Conservation (phyloP, 2,797 vertebrate genomes). For the Cichlasoma orientale region DNA sequence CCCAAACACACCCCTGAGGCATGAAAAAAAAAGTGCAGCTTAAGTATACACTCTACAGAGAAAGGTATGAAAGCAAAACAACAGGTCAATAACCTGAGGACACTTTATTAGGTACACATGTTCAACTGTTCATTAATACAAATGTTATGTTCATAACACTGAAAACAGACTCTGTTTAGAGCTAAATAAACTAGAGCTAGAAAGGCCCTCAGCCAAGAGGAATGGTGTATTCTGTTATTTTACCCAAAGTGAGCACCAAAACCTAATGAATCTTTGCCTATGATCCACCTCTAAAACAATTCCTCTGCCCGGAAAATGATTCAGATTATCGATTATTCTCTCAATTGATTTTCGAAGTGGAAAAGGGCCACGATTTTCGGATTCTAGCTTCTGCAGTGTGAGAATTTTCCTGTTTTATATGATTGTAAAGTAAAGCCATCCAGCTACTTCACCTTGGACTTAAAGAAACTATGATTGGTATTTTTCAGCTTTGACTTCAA, state of each 20-base stretch:
- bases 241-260: no score
- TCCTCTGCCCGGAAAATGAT: not conserved
- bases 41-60: not conserved
- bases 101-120: not conserved
- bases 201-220: no score
- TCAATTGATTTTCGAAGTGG: no score
- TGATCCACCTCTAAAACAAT: not conserved
- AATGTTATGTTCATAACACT: not conserved
- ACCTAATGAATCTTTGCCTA: no score
- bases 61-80: not conserved
- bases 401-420: not conserved
- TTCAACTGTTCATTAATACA: not conserved
- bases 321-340: not conserved
- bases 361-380: no score
- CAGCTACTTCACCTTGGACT: not conserved
- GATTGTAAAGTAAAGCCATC: not conserved
- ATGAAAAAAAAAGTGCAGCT: not conserved
- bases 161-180: no score
- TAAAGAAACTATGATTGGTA: not conserved
- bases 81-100: not conserved
- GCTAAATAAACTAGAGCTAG: no score
- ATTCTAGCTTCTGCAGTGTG: not conserved
- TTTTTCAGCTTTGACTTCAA: not conserved
- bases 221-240: no score
- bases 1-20: conserved; percentile 92